A percentile compares a stretch with the other conserved stretches of the same genome.
Evolutionary conservation across 2,797 vertebrate species (phyloP).

Genomic region (Periparus ater): DNA sequence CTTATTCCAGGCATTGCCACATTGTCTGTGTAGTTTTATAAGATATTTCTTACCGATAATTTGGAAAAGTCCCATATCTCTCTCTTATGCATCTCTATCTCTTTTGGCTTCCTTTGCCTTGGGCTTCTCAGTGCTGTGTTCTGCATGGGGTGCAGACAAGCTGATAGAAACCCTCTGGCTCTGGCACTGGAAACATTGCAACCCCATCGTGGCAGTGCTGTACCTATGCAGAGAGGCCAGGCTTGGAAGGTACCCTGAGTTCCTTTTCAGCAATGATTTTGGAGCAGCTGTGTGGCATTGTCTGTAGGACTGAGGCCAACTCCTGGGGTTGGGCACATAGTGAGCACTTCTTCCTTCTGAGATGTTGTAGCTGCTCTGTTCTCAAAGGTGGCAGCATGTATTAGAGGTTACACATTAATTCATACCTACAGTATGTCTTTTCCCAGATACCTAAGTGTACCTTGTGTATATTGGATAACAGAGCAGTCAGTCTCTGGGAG

Average conservation of each 20-base stretch:
- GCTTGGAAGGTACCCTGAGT: not conserved
- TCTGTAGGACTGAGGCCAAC: not conserved
- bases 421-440: not conserved
- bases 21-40: not conserved
- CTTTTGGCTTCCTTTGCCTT: not conserved
- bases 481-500: not conserved
- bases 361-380: not conserved
- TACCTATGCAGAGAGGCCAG: not conserved
- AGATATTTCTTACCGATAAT: not conserved
- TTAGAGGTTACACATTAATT: not conserved
- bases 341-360: not conserved
- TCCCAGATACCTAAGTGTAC: not conserved
- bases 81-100: not conserved
- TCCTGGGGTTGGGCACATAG: not conserved
- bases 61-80: not conserved
- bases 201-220: fast-evolving
- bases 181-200: not conserved
- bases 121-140: not conserved
- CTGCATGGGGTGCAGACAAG: not conserved
- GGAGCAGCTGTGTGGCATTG: not conserved
- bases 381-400: not conserved
- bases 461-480: not conserved
- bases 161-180: not conserved
- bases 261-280: not conserved
- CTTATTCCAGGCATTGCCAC: not conserved